Evolutionary conservation across 2,888 invertebrate genomes (phyloP), one percentile per base, ranked within the genome.

Genomic region (Pheosia tremula): DNA sequence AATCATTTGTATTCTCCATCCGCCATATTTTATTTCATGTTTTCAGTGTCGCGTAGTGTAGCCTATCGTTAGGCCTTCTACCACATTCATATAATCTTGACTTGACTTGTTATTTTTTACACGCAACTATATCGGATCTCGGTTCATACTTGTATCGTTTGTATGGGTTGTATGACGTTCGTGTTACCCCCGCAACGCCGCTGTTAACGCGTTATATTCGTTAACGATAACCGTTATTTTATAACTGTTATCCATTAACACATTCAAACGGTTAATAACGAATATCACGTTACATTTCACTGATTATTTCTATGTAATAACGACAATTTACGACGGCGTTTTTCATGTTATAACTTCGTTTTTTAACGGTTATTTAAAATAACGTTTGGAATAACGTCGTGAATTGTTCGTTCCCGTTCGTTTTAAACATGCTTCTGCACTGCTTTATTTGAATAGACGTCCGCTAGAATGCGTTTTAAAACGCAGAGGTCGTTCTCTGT

Each of bases 401-500:
- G 59, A 73, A 68, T 75, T 73, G 69, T 71, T 70, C 62, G 65
- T 56, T 71, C 62, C 57, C 37, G 37, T 56, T 4, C 45, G 45
- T 67, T 55, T 62, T 63, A 73, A 68, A 71, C 69, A 71, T 71
- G 73, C 81, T 80, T 79, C 63, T 83, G 85, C 84, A 84, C 81
- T 82, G 87, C 87, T 86, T 86, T 57, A 67, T 64, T 64, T 75
- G 59, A 64, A 62, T 86, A 93, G 92, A 84, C 87, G 56, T 89
- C 95, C 87, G 95, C 96, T 91, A 95, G 96, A 94, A 96, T 97
- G 95, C 96, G 97, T 94, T 97, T 97, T 94, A 98, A 98, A 95
- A 97, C 97, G 77, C 98, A 98, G 94, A 95, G 98, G 84, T 98
- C 98, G 77, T 97, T 98, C 90, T 98, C 98, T 82, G 97, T 98